Evolutionary conservation across 2,888 invertebrate genomes (phyloP).

Genomic region (Rhagonycha fulva): DNA sequence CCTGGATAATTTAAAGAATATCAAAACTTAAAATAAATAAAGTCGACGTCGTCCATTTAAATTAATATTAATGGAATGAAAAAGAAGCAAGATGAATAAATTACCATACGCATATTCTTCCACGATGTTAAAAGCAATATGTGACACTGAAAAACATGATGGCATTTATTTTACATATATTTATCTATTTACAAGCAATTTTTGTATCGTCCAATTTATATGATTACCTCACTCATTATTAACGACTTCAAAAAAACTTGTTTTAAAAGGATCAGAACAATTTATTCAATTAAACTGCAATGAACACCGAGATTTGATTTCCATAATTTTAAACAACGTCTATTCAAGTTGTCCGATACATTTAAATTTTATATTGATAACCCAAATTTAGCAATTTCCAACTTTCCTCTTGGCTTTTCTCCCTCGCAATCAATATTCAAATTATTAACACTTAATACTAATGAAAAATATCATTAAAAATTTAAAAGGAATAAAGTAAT

Average conservation of each 20-base stretch:
- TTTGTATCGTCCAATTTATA: background rate
- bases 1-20: background rate
- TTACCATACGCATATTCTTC: conserved; percentile 1
- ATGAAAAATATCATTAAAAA: background rate
- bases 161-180: conserved; percentile 1
- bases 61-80: background rate
- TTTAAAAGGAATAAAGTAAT: background rate
- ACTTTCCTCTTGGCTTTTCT: background rate
- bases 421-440: background rate
- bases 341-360: background rate
- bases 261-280: background rate
- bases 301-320: background rate
- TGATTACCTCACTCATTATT: background rate
- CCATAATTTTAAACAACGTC: background rate
- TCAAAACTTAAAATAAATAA: background rate
- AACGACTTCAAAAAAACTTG: background rate
- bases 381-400: background rate
- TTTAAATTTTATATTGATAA: background rate
- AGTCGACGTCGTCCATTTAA: background rate
- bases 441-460: background rate
- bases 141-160: conserved; percentile 1
- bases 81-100: conserved; percentile 1
- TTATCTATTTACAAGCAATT: background rate
- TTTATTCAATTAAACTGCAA: background rate
- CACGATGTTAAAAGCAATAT: background rate